phyloP scores from a whole-genome alignment of 2,797 vertebrate species.

The Mus minutoides region DNA sequence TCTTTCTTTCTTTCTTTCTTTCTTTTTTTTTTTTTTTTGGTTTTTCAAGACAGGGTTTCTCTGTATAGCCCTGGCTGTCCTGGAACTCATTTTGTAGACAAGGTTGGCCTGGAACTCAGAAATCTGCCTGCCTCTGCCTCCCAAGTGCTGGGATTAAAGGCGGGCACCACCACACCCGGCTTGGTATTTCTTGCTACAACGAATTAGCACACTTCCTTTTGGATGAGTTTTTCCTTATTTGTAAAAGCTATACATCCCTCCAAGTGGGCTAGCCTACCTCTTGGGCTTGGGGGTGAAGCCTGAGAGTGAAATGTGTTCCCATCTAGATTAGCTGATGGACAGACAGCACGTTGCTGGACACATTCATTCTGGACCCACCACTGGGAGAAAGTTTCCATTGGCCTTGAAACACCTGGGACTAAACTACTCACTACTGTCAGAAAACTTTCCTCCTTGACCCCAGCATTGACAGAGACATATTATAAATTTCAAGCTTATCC shows the following conservation, averaged over 20 bases:
- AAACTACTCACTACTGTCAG: not conserved
- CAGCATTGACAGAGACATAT: not conserved
- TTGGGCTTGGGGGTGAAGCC: not conserved
- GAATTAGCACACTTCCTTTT: conserved; percentile 12
- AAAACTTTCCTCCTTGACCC: not conserved
- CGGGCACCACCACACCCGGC: too few species aligned
- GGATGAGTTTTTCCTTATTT: conserved; percentile 43
- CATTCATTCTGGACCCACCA: not conserved
- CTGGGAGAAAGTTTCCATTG: not conserved
- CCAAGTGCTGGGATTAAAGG: too few species aligned
- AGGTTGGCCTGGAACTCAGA: too few species aligned
- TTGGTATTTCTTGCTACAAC: not conserved
- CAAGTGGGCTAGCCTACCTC: conserved; percentile 11
- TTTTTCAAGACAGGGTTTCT: too few species aligned
- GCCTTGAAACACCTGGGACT: not conserved
- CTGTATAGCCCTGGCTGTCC: too few species aligned
- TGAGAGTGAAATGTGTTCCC: not conserved
- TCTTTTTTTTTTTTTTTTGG: too few species aligned
- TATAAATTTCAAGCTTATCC: not conserved
- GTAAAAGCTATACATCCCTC: not conserved
- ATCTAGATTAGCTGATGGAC: not conserved
- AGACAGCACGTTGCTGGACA: not conserved
- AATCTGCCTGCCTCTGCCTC: too few species aligned
- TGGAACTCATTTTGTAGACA: too few species aligned
- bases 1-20: too few species aligned